phyloP scores from a whole-genome alignment of 2,797 vertebrate species.

The Arrhamphus sclerolepis region DNA sequence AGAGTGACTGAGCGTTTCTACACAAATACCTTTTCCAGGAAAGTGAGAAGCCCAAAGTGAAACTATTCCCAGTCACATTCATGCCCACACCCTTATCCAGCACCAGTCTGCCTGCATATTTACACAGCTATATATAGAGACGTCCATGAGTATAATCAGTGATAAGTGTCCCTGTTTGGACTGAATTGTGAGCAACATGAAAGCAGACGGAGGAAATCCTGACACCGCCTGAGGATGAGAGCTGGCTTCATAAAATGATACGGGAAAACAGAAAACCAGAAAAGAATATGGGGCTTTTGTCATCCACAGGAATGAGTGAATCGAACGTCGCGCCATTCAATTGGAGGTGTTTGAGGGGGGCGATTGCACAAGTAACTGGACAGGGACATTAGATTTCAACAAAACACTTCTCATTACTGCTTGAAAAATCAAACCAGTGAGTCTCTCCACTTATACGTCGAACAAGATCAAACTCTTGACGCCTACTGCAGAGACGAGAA shows the following conservation, averaged over 20 bases:
- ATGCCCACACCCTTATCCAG: slow-evolving; percentile 48
- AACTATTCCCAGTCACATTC: slow-evolving; percentile 51
- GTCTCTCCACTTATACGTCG: slow-evolving; percentile 1
- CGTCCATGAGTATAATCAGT: slow-evolving; percentile 43
- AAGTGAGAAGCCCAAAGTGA: slow-evolving; percentile 57
- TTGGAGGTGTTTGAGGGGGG: slow-evolving; percentile 16
- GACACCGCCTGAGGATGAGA: slow-evolving; percentile 47
- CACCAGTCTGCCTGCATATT: slow-evolving; percentile 56
- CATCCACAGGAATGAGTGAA: slow-evolving; percentile 43
- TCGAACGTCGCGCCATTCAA: slow-evolving; percentile 35
- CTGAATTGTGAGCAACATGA: slow-evolving; percentile 45
- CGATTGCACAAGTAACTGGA: slow-evolving; percentile 9
- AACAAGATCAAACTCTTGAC: slow-evolving; percentile 1
- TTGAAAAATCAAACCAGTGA: not conserved
- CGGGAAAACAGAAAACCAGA: slow-evolving; percentile 14
- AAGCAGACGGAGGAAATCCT: slow-evolving; percentile 74
- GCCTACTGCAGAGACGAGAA: not conserved
- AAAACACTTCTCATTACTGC: not conserved
- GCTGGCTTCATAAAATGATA: slow-evolving; percentile 41
- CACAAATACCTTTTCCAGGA: slow-evolving; percentile 41
- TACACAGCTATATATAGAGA: slow-evolving; percentile 66
- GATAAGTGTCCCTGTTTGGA: slow-evolving; percentile 63
- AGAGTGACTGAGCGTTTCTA: slow-evolving; percentile 38
- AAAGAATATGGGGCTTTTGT: slow-evolving; percentile 4
- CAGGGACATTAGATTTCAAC: not conserved